Base-by-base conservation (phyloP, 2,797 vertebrate genomes). In the Chanos chanos region DNA sequence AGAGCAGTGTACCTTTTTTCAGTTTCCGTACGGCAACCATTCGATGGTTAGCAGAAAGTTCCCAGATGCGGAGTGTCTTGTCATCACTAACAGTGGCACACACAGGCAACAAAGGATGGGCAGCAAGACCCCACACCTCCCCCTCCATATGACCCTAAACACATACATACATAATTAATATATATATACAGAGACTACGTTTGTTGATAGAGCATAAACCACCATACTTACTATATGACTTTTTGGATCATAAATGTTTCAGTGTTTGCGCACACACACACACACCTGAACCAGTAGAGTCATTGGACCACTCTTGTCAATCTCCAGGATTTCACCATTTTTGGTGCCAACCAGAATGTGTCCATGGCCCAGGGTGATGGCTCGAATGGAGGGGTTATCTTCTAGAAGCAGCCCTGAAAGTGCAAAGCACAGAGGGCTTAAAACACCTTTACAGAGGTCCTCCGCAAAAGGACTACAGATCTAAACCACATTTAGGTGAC, bases 21-120 rank as follows among this genome's bases (percentile, higher is more conserved):
- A 99, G 95, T 54, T 98, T 99, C 71, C 96, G 92, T 3, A 99
- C 94, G 0, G 96, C 96, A 41, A 99, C 89, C 96, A 99, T 99
- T 24, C 96, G 93, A 81, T 97, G 96, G 76, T 98, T 95, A 54
- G 91, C 81, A 0, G 94, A 98, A 19, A 98, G 89, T 56, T 99
- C 96, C 96, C 96, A 99, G 82, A 99, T 94, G 12, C 95, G 83
- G 37, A 99, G 90, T 0, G 96, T 98, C 81, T 91, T 95, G 77
- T 99, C 96, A 0, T 98, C 95, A 1, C 96, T 96, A 68, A 99
- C 94, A 0, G 96, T 96, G 47, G 96, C 95, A n/a, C 96, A 97
- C 75, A 99, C 86, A 7, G 96, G 95, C 79, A 98, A 89, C 24
- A 93, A 87, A 1, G 96, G 96, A 50, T 99, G 96, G 28, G 93